These are phyloP conservation scores for Melitaea athalia DNA, from an alignment of 2,888 invertebrate genomes.

Conservation along the genomic window DNA sequence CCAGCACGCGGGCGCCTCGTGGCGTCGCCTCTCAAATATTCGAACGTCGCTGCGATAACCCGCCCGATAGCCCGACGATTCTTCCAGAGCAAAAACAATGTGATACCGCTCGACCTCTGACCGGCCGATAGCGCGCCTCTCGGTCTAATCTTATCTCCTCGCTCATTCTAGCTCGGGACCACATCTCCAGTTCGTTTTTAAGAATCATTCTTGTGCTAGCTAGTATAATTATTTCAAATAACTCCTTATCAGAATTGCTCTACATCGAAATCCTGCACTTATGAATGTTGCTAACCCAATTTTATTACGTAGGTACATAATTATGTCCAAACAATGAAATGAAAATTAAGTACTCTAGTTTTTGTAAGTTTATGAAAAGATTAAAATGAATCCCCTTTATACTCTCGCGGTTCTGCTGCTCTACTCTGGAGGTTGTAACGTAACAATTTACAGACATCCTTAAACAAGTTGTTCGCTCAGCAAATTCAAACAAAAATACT, in stretches of 20 bases:
- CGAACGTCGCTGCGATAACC: slow-evolving; percentile 39
- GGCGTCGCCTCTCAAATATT: slow-evolving; percentile 26
- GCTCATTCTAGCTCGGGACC: slow-evolving; percentile 24
- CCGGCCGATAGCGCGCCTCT: slow-evolving; percentile 38
- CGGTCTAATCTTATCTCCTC: slow-evolving; percentile 28
- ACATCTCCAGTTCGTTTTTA: slow-evolving; percentile 4
- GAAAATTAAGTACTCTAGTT: too few relatives aligned
- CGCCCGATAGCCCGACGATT: slow-evolving; percentile 40
- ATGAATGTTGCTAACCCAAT: too few relatives aligned
- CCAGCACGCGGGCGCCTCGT: not conserved
- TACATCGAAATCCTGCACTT: too few relatives aligned
- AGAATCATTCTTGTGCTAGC: not conserved
- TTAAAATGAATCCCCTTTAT: too few relatives aligned
- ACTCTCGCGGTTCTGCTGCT: too few relatives aligned
- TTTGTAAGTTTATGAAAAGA: too few relatives aligned
- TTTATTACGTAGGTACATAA: too few relatives aligned
- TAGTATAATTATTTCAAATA: not conserved
- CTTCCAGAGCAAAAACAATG: slow-evolving; percentile 44
- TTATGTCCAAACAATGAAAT: too few relatives aligned
- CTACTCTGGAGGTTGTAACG: too few relatives aligned
- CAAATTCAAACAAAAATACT: too few relatives aligned
- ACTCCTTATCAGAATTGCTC: not conserved
- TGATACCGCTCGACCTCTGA: slow-evolving; percentile 46
- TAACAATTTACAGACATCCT: too few relatives aligned
- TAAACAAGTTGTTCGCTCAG: too few relatives aligned